Base-by-base conservation (phyloP, 2,888 invertebrate genomes). In the Himalopsyche kuldschensis region DNA sequence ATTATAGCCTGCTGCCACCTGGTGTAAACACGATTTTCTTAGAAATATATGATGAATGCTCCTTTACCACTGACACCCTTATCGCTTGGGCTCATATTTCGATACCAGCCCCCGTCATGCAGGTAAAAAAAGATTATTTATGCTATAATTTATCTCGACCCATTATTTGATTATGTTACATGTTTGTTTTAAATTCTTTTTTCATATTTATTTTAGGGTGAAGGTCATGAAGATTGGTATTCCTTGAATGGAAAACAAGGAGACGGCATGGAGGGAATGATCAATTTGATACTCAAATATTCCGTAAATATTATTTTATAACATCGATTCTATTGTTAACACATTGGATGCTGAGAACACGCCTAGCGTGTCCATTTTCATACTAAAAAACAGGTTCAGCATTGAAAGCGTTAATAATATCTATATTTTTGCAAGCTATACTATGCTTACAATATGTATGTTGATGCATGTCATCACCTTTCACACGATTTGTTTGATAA, bases 11-110 rank as follows among this genome's bases (percentile, higher is more conserved):
- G 87, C 92, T 99, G 84, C 97, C 98, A 0, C 94, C 95, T 87
- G 98, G 98, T 75, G 96, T 99, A 17, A 96, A 96, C 88, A 94
- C 95, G 15, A 93, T 99, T 87, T 97, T 96, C 88, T 89, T 99
- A 87, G 99, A 99, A 93, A 96, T 99, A 87, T 99, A 96, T 90
- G 99, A 99, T 91, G 99, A 99, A 91, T 96, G 98, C 89, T 97
- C 98, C 20, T 98, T 99, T 90, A 97, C 98, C 27, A 96, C 97
- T 94, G 99, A 99, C 90, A 98, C 99, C 90, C 92, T 98, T 85
- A 95, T 99, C 87, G 99, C 98, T 0, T 99, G 98, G 97, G 94
- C 97, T 0, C 96, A 97, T 89, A 95, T 98, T 88, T 94, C 94
- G 82, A 97, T 99, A 87, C 98, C 99, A 0, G 93, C 94, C 79